Percentiles rank a stretch among this genome's conserved stretches.
phyloP scores from a whole-genome alignment of 2,797 vertebrate genomes.

The Sylvia borin region DNA sequence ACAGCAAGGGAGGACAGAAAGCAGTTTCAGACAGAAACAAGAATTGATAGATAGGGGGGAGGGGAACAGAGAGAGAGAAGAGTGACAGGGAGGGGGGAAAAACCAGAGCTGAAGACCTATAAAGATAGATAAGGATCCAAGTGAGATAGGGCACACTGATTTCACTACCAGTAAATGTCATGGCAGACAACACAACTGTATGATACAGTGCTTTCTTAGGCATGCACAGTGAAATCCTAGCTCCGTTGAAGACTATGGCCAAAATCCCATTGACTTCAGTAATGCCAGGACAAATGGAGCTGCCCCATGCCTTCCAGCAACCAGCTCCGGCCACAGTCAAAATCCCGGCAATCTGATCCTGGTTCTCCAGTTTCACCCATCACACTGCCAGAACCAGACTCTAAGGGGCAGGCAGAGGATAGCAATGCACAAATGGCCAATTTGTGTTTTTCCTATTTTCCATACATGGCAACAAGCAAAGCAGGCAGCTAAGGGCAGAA shows the following conservation, averaged over 20 bases:
- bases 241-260: background rate
- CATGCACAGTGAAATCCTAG: background rate
- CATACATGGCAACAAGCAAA: background rate
- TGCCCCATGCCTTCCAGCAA: background rate
- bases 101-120: background rate
- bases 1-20: background rate
- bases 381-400: background rate
- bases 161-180: background rate
- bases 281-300: background rate
- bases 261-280: slow-evolving; percentile 49
- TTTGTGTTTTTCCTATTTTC: background rate
- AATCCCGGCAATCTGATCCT: background rate
- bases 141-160: background rate
- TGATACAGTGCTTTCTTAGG: background rate
- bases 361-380: slow-evolving; percentile 4
- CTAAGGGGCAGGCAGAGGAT: background rate
- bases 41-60: background rate
- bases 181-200: background rate
- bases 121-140: background rate
- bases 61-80: background rate
- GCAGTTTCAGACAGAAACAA: background rate
- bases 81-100: background rate
- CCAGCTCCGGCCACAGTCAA: background rate
- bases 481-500: background rate
- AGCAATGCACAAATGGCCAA: background rate